Percentiles rank a stretch among this genome's conserved stretches.
Evolutionary conservation across 2,797 vertebrate species (phyloP).

Genomic region (Trachops cirrhosus): DNA sequence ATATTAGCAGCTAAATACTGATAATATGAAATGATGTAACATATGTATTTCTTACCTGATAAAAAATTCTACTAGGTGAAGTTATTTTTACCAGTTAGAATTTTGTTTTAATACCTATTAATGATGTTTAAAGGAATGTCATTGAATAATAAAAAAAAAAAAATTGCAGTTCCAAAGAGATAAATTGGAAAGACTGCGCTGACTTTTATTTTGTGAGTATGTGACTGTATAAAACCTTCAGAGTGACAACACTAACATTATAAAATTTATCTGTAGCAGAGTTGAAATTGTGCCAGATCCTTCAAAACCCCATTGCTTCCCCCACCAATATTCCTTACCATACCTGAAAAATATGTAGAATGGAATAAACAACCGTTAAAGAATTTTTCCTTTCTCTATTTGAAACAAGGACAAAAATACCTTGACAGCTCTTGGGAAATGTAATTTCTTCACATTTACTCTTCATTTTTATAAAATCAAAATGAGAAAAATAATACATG

Average conservation of each 20-base stretch:
- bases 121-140: background rate
- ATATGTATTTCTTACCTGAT: background rate
- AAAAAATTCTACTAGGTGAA: background rate
- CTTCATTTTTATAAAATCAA: background rate
- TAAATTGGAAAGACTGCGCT: background rate
- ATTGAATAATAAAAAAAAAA: background rate
- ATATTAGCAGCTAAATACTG: background rate
- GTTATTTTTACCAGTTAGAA: background rate
- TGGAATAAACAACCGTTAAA: background rate
- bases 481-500: background rate
- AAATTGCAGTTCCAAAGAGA: background rate
- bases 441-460: background rate
- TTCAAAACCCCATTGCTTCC: background rate
- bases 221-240: background rate
- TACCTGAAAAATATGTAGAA: background rate
- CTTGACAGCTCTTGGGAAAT: background rate
- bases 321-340: background rate
- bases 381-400: background rate
- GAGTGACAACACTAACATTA: background rate
- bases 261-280: background rate
- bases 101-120: background rate
- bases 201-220: background rate
- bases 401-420: background rate
- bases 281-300: background rate
- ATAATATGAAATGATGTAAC: background rate